Base-by-base conservation (phyloP, 2,888 invertebrate species). In the Agrilus mali region DNA sequence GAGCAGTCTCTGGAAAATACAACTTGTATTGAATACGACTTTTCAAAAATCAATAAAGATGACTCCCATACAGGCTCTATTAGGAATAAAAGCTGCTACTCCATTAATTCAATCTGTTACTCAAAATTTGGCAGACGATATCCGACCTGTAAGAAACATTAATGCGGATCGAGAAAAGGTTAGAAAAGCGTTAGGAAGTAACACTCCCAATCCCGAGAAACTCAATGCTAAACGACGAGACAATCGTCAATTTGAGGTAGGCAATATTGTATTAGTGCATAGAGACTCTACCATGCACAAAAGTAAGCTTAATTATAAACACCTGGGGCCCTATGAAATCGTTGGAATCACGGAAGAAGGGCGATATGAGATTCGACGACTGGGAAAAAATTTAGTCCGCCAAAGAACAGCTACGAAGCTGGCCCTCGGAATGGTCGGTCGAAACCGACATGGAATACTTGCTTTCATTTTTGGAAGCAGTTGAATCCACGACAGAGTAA, bases 211-310 rank as follows among this genome's bases (percentile, higher is more conserved):
- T 39, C 6, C n/a, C 33, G 22, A 36, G 35, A 42, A 37, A 37
- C 14, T 46, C 27, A 48, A 47, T 31, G 16, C 16, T 20, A 50
- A 47, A 17, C 43, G 49, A 35, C 45, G 47, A 36, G 47, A 49
- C 36, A 51, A 20, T 33, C 22, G 45, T 1, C 14, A 47, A 31
- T 48, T 33, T 36, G 16, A 39, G n/a, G 35, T 37, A 10, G 53
- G 52, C 31, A 48, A 51, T 40, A 49, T 51, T 45, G 52, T 54
- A 6, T 38, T 54, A 10, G 41, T 52, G 39, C 52, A 54, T 41
- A 43, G 52, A 14, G 53, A 45, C 20, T 47, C 47, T 10, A 43
- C 52, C 36, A 50, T 54, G 48, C 50, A 52, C 35, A 41, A 41
- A 1, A 50, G 50, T 35, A 52, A 52, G 38, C 43, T 33, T 27